Evolutionary conservation across 2,113 vertebrate species (phyloP).

Genomic region (Bubo bubo): DNA sequence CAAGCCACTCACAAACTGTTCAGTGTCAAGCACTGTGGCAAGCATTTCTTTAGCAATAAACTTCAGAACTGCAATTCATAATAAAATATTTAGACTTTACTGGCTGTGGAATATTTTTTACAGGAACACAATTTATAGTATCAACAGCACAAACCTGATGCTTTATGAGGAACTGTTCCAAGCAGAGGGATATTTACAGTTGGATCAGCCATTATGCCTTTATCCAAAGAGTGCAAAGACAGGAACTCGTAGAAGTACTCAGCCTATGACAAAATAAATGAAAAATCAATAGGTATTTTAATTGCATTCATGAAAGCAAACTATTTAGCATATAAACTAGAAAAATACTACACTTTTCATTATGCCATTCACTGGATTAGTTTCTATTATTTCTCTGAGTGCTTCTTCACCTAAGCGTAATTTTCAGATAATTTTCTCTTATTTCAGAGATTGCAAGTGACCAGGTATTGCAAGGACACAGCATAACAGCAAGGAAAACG

Average conservation of each 20-base stretch:
- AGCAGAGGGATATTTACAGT: constrained; percentile 85
- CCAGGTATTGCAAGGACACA: background rate
- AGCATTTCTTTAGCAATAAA: background rate
- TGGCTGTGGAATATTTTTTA: background rate
- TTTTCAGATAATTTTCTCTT: background rate
- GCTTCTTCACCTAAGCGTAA: background rate
- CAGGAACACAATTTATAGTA: background rate
- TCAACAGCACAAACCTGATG: constrained; percentile 81
- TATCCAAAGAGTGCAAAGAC: constrained; percentile 87
- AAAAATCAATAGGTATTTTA: background rate
- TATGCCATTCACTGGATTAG: background rate
- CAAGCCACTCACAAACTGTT: background rate
- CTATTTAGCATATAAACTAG: background rate
- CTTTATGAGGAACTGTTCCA: constrained; percentile 85
- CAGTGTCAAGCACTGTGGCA: background rate
- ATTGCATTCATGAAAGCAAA: background rate
- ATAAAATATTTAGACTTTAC: background rate
- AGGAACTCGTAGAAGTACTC: constrained; percentile 92
- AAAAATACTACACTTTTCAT: background rate
- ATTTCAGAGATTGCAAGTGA: background rate
- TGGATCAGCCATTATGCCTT: constrained; percentile 90
- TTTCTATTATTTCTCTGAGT: background rate
- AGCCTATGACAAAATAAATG: constrained; percentile 76
- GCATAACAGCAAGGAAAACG: background rate
- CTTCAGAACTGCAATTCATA: background rate